These are phyloP conservation scores for Cebidichthys violaceus DNA, from an alignment of 2,113 vertebrate genomes.

Conservation along the genomic window DNA sequence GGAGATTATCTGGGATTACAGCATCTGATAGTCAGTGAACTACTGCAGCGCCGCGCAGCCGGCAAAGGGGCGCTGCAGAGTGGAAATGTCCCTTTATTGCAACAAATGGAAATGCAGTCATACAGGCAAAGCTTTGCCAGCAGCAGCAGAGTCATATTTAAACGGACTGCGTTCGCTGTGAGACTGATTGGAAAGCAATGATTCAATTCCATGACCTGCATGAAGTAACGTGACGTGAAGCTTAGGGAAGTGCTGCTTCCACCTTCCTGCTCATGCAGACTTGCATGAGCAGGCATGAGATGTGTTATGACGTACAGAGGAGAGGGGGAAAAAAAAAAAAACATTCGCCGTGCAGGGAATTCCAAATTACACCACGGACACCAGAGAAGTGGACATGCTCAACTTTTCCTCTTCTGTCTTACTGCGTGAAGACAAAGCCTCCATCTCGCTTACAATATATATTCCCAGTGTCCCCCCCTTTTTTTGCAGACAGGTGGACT, in stretches of 20 bases:
- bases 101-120: not conserved
- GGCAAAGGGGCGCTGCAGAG: not conserved
- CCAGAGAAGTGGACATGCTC: not conserved
- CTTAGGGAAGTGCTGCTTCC: not conserved
- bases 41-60: not conserved
- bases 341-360: constrained; percentile 34
- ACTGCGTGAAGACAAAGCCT: not conserved
- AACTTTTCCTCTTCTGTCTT: constrained; percentile 12
- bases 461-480: no score
- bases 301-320: constrained; percentile 22
- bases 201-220: no score
- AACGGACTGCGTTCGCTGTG: no score
- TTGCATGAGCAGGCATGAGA: constrained; percentile 22
- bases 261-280: constrained; percentile 28
- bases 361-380: constrained; percentile 23
- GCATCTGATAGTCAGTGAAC: constrained; percentile 17
- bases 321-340: not conserved
- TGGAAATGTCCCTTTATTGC: not conserved
- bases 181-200: no score
- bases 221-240: not conserved
- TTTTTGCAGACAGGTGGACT: no score
- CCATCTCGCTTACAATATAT: not conserved
- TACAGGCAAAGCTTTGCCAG: no score
- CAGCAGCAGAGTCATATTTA: no score
- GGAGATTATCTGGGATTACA: constrained; percentile 55